phyloP scores from a whole-genome alignment of 2,888 invertebrate species.

The Carcina quercana region DNA sequence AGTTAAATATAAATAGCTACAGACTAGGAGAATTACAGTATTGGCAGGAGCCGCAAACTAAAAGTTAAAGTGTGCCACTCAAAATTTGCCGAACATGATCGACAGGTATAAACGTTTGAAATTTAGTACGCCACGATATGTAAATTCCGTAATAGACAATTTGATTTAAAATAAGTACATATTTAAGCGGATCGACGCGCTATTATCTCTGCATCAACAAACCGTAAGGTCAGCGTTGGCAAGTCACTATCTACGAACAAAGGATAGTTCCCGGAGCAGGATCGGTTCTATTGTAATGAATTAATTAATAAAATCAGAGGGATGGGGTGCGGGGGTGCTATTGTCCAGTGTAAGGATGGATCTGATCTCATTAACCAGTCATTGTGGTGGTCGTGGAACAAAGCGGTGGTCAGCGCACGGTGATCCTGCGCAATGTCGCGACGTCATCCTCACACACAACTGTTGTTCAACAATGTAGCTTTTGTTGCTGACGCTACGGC shows the following conservation, averaged over 20 bases:
- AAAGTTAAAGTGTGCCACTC: no score
- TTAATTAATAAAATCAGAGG: constrained; percentile 72
- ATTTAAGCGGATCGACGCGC: constrained; percentile 1
- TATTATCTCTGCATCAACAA: constrained; percentile 20
- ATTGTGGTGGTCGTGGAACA: constrained; percentile 57
- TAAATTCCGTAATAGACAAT: no score
- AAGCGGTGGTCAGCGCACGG: constrained; percentile 42
- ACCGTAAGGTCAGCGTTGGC: constrained; percentile 40
- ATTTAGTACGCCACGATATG: no score
- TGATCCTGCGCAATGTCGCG: constrained; percentile 38
- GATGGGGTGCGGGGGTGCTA: constrained; percentile 26
- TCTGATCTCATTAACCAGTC: constrained; percentile 73
- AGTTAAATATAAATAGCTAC: no score
- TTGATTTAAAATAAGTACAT: no score
- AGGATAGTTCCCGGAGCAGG: constrained; percentile 62
- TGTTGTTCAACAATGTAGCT: no score
- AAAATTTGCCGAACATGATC: no score
- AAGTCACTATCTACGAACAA: constrained; percentile 59
- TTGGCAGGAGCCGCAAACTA: no score
- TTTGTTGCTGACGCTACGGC: no score
- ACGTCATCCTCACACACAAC: constrained; percentile 31
- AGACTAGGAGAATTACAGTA: no score
- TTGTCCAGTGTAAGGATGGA: constrained; percentile 64
- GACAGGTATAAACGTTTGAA: no score
- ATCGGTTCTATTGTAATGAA: constrained; percentile 68